These are phyloP conservation scores for Aphodius sticticus DNA, from an alignment of 2,888 invertebrate species.

Conservation along the genomic window DNA sequence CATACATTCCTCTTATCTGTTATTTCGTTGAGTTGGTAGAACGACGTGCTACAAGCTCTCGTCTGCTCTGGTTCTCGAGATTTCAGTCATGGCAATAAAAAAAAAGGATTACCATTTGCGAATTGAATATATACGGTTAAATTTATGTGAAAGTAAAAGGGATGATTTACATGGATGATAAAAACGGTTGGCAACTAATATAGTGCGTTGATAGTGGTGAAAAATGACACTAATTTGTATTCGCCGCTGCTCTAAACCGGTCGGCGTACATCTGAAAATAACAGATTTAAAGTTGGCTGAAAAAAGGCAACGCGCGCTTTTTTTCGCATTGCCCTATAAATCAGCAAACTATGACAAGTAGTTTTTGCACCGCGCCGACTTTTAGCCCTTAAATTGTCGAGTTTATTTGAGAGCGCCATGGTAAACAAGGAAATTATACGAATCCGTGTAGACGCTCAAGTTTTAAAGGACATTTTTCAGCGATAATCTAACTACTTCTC, in stretches of 20 bases:
- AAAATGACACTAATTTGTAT: neutral
- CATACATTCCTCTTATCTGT: no score
- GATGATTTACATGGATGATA: neutral
- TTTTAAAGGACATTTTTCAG: neutral
- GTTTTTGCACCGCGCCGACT: neutral
- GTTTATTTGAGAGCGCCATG: neutral
- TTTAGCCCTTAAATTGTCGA: neutral
- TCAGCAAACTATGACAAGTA: neutral
- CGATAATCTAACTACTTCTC: neutral
- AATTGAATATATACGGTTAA: neutral
- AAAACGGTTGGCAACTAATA: neutral
- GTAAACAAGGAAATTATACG: neutral
- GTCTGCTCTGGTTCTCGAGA: neutral
- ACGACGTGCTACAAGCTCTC: no score
- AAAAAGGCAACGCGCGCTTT: neutral
- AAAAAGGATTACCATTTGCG: neutral
- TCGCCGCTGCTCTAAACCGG: neutral
- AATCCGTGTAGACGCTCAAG: neutral
- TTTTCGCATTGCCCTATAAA: neutral
- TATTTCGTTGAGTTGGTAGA: no score
- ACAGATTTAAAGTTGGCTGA: neutral
- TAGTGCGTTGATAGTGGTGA: slow-evolving; percentile 4
- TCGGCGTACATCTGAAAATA: neutral
- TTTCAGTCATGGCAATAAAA: neutral
- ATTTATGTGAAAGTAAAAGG: slow-evolving; percentile 4